Base-by-base conservation (phyloP, 2,888 invertebrate species). In the Ectemnius cavifrons region DNA sequence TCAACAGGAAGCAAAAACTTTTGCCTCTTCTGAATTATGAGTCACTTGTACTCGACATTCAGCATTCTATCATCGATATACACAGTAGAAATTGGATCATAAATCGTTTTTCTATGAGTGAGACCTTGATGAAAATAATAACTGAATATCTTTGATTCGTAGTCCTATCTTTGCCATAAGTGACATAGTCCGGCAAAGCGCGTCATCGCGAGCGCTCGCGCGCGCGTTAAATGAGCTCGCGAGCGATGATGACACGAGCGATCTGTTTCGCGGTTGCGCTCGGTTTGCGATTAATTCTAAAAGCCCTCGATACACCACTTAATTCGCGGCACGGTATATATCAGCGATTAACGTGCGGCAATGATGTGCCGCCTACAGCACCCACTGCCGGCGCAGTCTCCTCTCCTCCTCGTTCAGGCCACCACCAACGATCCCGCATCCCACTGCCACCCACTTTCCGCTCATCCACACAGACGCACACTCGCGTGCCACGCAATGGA, bases 331-430 rank as follows among this genome's bases (percentile, higher is more conserved):
- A 75, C 82, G 76, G 74, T 85, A 37, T 37, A 37, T 37, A 85
- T 84, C 81, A 80, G 66, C 86, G 85, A 86, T 86, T 86, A 86
- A 85, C 84, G 80, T 85, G 84, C 77, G 66, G 78, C 83, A 80
- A 86, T 82, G 82, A 83, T 67, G 78, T 75, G 79, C 77, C 76
- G 76, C 75, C 81, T 76, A 73, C 68, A 65, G 67, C 45, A 66
- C 67, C 71, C 75, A 81, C 80, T 75, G 68, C 77, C 57, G 75
- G 77, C 72, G 75, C 57, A 63, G 60, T 59, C 67, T 6, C 71
- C 58, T 27, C 66, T 45, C 11, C 58, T 46, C 20, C 28, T 16
- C 52, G 18, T 56, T 56, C 47, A 2, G 27, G 18, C 23, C 4
- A 1, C 52, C 46, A 5, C 37, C 60, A 16, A 28, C 5, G 59